Percentiles rank a stretch among this genome's conserved stretches.
These are phyloP conservation scores for Pandion haliaetus DNA, from an alignment of 2,113 vertebrate species.

Conservation along the genomic window DNA sequence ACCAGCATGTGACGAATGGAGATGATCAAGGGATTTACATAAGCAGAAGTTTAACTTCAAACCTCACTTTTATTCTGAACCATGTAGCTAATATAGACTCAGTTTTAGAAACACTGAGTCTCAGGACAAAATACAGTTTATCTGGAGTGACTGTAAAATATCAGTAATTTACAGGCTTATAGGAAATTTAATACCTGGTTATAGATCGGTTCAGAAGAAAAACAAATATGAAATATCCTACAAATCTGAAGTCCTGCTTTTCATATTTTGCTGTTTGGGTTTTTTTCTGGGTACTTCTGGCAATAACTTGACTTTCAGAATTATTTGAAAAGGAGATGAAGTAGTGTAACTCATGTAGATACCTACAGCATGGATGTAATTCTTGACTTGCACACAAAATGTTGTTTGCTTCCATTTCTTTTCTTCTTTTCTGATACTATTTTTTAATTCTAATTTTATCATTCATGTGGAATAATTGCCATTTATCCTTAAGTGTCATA, in stretches of 20 bases:
- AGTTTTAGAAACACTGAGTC: background rate
- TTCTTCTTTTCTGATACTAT: background rate
- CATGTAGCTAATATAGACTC: background rate
- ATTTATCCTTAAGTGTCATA: background rate
- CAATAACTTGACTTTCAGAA: background rate
- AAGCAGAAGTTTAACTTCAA: background rate
- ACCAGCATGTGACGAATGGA: background rate
- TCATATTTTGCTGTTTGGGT: background rate
- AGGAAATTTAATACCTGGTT: background rate
- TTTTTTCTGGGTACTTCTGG: background rate
- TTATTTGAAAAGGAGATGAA: background rate
- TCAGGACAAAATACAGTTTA: background rate
- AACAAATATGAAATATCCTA: background rate
- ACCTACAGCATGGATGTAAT: background rate
- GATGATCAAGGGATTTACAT: background rate
- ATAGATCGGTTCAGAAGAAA: background rate
- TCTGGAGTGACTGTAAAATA: background rate
- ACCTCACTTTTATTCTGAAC: background rate
- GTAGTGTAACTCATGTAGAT: background rate
- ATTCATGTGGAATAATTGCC: background rate
- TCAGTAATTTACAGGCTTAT: background rate
- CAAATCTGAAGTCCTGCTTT: background rate
- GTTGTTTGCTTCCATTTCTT: background rate
- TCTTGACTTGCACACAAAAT: background rate
- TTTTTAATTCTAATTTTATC: background rate